Evolutionary conservation across 2,797 vertebrate species (phyloP).

Genomic region (Aldrovandia affinis): DNA sequence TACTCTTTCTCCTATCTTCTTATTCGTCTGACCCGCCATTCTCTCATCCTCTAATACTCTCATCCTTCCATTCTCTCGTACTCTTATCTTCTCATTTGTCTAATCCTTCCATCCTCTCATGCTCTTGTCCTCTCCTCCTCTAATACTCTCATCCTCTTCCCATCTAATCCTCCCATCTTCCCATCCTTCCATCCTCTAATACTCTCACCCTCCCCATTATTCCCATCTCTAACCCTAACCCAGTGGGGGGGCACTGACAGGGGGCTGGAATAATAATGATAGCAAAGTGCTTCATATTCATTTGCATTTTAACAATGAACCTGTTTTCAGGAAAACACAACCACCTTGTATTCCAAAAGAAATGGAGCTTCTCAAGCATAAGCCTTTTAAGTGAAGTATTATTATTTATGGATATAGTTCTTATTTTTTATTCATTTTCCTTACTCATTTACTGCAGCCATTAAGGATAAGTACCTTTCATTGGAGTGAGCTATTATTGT

Average conservation of each 20-base stretch:
- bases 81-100: too few relatives aligned
- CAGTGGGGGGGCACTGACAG: background rate
- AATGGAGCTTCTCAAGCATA: background rate
- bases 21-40: too few relatives aligned
- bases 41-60: too few relatives aligned
- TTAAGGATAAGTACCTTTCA: background rate
- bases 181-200: too few relatives aligned
- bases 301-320: slow-evolving; percentile 43
- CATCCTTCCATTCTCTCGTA: too few relatives aligned
- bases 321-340: slow-evolving; percentile 21
- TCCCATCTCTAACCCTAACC: too few relatives aligned
- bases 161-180: too few relatives aligned
- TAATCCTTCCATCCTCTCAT: too few relatives aligned
- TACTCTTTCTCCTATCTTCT: background rate
- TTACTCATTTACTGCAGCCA: background rate
- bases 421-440: background rate
- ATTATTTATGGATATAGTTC: too few relatives aligned
- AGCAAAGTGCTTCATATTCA: slow-evolving; percentile 35
- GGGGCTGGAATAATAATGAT: slow-evolving; percentile 10
- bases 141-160: too few relatives aligned
- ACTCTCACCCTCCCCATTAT: too few relatives aligned
- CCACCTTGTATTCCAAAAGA: background rate
- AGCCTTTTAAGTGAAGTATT: background rate
- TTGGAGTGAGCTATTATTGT: background rate
- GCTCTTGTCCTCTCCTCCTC: too few relatives aligned